Conservation (phyloP, 1,140 invertebrate genomes). For the Drosophila ficusphila region DNA sequence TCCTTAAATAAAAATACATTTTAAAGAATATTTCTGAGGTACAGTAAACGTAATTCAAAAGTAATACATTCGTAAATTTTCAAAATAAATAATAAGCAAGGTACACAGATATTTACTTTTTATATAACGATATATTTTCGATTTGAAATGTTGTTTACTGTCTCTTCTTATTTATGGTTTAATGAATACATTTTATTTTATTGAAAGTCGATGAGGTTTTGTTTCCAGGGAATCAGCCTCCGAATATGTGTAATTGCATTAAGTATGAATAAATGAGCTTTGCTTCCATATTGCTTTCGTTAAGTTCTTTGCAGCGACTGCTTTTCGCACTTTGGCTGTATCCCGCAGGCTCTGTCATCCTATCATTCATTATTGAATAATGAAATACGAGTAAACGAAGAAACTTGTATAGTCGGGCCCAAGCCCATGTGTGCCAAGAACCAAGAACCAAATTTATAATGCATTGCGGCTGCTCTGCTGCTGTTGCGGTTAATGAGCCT, state of each 20-base stretch:
- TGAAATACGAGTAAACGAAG: conserved; percentile 64
- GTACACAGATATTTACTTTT: too few relatives aligned
- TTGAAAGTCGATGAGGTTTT: too few relatives aligned
- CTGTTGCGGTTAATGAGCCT: conserved; percentile 71
- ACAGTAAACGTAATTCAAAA: too few relatives aligned
- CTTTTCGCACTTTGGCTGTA: conserved; percentile 50
- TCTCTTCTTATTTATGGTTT: too few relatives aligned
- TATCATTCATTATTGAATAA: conserved; percentile 77
- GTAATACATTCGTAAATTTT: not conserved
- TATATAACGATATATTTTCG: too few relatives aligned
- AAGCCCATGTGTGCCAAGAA: conserved; percentile 27
- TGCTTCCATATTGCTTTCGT: conserved; percentile 31
- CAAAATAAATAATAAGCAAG: too few relatives aligned
- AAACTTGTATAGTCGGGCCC: not conserved
- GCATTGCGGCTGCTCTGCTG: conserved; percentile 54
- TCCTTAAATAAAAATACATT: not conserved
- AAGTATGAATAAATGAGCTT: not conserved
- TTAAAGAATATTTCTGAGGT: too few relatives aligned
- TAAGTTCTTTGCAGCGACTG: conserved; percentile 34
- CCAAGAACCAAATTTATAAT: conserved; percentile 78
- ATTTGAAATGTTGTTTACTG: too few relatives aligned
- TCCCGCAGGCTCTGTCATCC: conserved; percentile 44
- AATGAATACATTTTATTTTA: too few relatives aligned
- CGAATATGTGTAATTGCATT: not conserved
- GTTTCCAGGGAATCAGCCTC: too few relatives aligned